phyloP scores from a whole-genome alignment of 2,113 vertebrate species.

The Prolemur simus region DNA sequence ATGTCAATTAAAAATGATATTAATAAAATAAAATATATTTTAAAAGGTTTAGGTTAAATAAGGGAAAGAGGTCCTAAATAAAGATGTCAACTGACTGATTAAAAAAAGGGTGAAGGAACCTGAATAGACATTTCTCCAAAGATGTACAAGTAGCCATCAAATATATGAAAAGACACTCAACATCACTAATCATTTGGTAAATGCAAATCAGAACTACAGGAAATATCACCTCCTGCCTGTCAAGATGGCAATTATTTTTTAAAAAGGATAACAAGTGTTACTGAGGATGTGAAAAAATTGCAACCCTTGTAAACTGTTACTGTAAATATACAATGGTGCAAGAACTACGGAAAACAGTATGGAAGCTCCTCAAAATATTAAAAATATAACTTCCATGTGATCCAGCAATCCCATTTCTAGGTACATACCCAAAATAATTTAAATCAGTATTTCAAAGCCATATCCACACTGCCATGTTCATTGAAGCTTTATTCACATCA shows the following conservation, averaged over 20 bases:
- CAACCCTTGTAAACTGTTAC: not conserved
- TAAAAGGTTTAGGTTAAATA: not conserved
- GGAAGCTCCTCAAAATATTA: not conserved
- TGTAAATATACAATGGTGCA: not conserved
- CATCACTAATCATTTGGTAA: not conserved
- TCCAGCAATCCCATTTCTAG: not conserved
- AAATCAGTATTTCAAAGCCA: not conserved
- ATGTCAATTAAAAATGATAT: not conserved
- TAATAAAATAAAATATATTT: not conserved
- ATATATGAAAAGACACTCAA: not conserved
- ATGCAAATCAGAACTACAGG: not conserved
- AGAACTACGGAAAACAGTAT: not conserved
- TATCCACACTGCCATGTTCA: not conserved
- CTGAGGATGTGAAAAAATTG: not conserved
- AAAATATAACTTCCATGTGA: not conserved
- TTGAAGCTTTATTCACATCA: not conserved
- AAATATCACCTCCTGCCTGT: not conserved
- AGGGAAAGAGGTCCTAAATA: not conserved
- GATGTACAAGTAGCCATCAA: not conserved
- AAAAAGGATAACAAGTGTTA: not conserved
- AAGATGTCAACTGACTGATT: not conserved
- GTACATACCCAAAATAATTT: not conserved
- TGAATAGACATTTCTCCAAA: not conserved
- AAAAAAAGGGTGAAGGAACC: not conserved
- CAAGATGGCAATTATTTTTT: not conserved